Percentiles rank a stretch among this genome's conserved stretches.
phyloP scores from a whole-genome alignment of 2,888 invertebrate genomes.

The Oscheius sp. region DNA sequence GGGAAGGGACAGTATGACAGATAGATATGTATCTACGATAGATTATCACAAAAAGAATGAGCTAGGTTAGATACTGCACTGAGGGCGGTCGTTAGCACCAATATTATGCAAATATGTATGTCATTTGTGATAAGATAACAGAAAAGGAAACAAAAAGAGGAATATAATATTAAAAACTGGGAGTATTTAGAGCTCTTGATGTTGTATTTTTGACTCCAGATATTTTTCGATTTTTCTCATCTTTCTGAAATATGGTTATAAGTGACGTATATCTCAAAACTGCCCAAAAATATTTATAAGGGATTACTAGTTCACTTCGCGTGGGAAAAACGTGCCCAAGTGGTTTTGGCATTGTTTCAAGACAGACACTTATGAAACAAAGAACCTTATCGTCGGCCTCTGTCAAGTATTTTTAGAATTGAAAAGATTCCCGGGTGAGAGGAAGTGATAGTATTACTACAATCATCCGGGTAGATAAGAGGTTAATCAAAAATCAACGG shows the following conservation, averaged over 20 bases:
- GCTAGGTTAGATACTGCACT: not conserved
- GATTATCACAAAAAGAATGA: conserved; percentile 5
- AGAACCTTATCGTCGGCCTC: too few relatives aligned
- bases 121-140: not conserved
- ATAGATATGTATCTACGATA: conserved; percentile 6
- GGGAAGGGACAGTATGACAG: not conserved
- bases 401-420: too few relatives aligned
- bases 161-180: not conserved
- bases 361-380: too few relatives aligned
- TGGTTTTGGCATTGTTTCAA: too few relatives aligned
- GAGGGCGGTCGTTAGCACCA: conserved; percentile 13
- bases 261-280: not conserved
- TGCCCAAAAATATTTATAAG: not conserved
- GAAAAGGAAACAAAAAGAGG: not conserved
- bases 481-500: too few relatives aligned
- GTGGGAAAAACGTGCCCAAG: too few relatives aligned
- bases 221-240: conserved; percentile 64
- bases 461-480: too few relatives aligned
- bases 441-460: too few relatives aligned
- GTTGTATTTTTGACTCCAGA: conserved; percentile 57
- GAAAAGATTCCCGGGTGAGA: too few relatives aligned
- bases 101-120: not conserved
- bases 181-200: conserved; percentile 48
- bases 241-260: conserved; percentile 41
- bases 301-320: too few relatives aligned